phyloP scores from a whole-genome alignment of 2,113 vertebrate species.

The Oreochromis spilurus region DNA sequence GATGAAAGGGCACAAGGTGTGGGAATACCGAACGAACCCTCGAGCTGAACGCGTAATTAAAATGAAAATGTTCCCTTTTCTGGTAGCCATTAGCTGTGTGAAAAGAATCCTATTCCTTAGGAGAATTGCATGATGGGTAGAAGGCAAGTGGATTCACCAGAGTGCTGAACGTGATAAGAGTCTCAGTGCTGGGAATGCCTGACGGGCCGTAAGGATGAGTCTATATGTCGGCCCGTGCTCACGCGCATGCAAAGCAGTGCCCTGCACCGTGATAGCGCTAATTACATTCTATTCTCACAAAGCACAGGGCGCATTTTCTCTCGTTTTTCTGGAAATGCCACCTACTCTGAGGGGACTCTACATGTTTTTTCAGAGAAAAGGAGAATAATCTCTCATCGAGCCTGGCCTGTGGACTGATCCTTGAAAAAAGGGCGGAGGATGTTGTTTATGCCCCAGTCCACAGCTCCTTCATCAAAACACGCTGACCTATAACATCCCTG shows the following conservation, averaged over 20 bases:
- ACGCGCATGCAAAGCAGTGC: neutral
- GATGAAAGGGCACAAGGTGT: slow-evolving; percentile 49
- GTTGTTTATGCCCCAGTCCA: slow-evolving; percentile 34
- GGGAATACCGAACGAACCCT: slow-evolving; percentile 60
- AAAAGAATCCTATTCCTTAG: slow-evolving; percentile 66
- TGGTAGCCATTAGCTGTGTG: slow-evolving; percentile 70
- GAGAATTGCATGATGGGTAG: slow-evolving; percentile 60
- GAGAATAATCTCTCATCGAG: slow-evolving; percentile 44
- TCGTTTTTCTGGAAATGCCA: slow-evolving; percentile 55
- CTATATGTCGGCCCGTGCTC: neutral
- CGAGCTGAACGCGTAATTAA: slow-evolving; percentile 72
- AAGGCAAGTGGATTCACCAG: slow-evolving; percentile 24
- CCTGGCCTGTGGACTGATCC: slow-evolving; percentile 31
- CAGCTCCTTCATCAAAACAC: slow-evolving; percentile 57
- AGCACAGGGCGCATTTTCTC: slow-evolving; percentile 39
- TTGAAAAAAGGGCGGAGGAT: slow-evolving; percentile 18
- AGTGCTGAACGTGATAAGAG: slow-evolving; percentile 58
- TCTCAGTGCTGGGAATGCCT: slow-evolving; percentile 7
- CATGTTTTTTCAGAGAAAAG: slow-evolving; percentile 30
- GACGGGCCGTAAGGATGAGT: neutral
- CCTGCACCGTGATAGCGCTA: slow-evolving; percentile 29
- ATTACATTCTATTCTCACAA: slow-evolving; percentile 46
- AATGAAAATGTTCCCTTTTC: slow-evolving; percentile 72
- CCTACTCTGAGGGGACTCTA: slow-evolving; percentile 43
- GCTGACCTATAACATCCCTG: slow-evolving; percentile 63